Conservation (phyloP, 2,888 invertebrate genomes). For the Calameuta pallipes region DNA sequence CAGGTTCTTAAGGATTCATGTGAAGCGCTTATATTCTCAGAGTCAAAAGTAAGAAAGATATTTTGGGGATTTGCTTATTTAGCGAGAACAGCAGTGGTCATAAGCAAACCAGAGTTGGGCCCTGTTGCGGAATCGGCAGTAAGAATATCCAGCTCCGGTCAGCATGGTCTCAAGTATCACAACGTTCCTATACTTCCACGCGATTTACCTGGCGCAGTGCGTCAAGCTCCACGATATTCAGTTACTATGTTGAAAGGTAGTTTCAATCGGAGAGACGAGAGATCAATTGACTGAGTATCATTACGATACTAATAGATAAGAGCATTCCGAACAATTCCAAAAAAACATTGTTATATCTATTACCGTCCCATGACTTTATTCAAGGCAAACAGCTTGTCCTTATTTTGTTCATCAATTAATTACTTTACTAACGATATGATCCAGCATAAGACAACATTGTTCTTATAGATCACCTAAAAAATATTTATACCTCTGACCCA, state of each 20-base stretch:
- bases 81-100: conserved; percentile 38
- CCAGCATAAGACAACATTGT: too few relatives aligned
- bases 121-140: conserved; percentile 50
- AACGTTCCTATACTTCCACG: conserved; percentile 57
- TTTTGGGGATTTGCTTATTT: conserved; percentile 46
- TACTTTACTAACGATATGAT: too few relatives aligned
- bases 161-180: conserved; percentile 54
- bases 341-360: not conserved
- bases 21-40: not conserved
- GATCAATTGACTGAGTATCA: not conserved
- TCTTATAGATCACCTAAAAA: too few relatives aligned
- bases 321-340: not conserved
- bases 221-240: conserved; percentile 54
- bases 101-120: conserved; percentile 50
- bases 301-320: not conserved
- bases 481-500: too few relatives aligned
- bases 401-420: not conserved
- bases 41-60: conserved; percentile 1
- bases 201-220: conserved; percentile 55
- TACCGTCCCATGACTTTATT: not conserved
- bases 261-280: conserved; percentile 19
- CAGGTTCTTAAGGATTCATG: not conserved
- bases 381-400: not conserved
- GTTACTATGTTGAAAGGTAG: conserved; percentile 56
- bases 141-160: conserved; percentile 50